Evolutionary conservation across 2,113 vertebrate species (phyloP), one percentile per base, ranked within the genome.

Genomic region (Peromyscus polionotus): DNA sequence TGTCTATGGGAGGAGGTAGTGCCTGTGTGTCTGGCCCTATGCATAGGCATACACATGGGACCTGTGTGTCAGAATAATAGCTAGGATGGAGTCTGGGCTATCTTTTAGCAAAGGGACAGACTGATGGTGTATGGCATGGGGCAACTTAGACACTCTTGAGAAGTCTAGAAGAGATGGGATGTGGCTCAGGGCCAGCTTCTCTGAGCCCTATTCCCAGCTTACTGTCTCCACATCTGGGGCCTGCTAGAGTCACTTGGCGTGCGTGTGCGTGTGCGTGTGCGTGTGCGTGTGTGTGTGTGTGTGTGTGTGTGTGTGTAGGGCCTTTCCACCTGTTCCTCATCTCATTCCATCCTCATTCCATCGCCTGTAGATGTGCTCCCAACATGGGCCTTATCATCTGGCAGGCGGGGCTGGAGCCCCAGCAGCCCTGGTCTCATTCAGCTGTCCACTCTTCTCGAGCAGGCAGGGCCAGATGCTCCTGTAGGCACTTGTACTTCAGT

Each of bases 321-420:
- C 39, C 77, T 2, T 3, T 51, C 63, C 63, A 11, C 63, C 54
- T 51, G 7, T 3, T 28, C 10, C 77, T 54, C 91, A 81, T 61
- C 22, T 72, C 96, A 93, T 77, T 14, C 87, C 97, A 95, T 88
- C 14, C 59, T 96, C 97, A 97, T 97, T 42, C 59, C 96, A 94
- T 97, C 0, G 1, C 85, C 81, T 90, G 85, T 94, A 83, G 88
- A 22, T n/a, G n/a, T 72, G 63, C 51, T 61, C 51, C n/a, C 13
- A 3, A 7, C n/a, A 1, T 17, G 42, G 36, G 42, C 79, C n/a
- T 54, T 36, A 0, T 86, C 33, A 26, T 48, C 88, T 13, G 65
- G 54, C 8, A 36, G 95, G 72, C 8, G 81, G 63, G 28, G 83
- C 63, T 87, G 36, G 72, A 45, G 59, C 2, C 33, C 76, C 42